Evolutionary conservation across 2,797 vertebrate species (phyloP).

Genomic region (Meriones psammophilus): DNA sequence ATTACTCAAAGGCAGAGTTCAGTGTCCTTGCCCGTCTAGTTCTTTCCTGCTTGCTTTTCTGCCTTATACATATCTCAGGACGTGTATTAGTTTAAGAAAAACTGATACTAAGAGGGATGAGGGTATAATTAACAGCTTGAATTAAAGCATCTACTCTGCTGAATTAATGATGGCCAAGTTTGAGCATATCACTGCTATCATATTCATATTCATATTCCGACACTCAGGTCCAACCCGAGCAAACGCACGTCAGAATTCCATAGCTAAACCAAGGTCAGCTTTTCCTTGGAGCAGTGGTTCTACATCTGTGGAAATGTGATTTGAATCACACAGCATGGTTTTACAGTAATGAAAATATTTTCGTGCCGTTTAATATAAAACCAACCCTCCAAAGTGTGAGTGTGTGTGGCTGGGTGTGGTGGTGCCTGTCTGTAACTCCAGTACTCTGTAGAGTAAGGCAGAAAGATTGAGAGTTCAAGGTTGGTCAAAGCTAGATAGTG

Average conservation of each 20-base stretch:
- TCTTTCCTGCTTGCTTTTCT: constrained; percentile 54
- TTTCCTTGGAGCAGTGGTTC: constrained; percentile 33
- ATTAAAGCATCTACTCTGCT: constrained; percentile 19
- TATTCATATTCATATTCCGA: neutral
- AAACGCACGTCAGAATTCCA: neutral
- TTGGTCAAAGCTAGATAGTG: too few relatives aligned
- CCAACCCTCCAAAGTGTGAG: neutral
- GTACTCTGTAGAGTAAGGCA: neutral
- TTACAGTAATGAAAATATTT: constrained; percentile 21
- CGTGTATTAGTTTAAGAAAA: constrained; percentile 50
- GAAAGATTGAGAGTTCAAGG: neutral
- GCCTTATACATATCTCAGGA: constrained; percentile 7
- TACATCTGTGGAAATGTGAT: neutral
- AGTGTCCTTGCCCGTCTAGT: neutral
- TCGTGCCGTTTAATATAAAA: constrained; percentile 21
- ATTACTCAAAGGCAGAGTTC: neutral
- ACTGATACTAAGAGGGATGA: neutral
- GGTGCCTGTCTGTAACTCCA: neutral
- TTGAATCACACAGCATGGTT: constrained; percentile 2
- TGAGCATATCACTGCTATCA: neutral
- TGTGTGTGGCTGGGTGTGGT: neutral
- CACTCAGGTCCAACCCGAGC: neutral
- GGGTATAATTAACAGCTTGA: constrained; percentile 36
- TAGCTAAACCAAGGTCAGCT: neutral
- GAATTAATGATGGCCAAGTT: neutral